phyloP scores from a whole-genome alignment of 1,140 invertebrate genomes.

The Euwallacea similis region DNA sequence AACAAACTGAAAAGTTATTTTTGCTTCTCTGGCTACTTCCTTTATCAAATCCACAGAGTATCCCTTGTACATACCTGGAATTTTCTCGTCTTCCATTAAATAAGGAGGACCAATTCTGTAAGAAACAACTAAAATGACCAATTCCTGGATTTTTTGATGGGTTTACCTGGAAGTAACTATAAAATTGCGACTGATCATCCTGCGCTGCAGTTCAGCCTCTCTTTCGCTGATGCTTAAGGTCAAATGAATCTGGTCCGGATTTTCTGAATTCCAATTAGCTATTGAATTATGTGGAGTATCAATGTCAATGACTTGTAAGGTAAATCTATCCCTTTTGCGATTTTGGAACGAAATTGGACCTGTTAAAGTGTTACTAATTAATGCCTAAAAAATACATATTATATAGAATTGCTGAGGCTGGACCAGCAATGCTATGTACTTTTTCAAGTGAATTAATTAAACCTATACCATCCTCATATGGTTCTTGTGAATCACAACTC shows the following conservation, averaged over 20 bases:
- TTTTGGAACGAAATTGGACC: constrained; percentile 35
- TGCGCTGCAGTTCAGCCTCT: constrained; percentile 38
- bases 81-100: constrained; percentile 77
- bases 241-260: constrained; percentile 35
- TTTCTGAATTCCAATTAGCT: constrained; percentile 41
- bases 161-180: constrained; percentile 50
- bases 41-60: constrained; percentile 81
- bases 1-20: constrained; percentile 77
- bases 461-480: constrained; percentile 16
- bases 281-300: constrained; percentile 33
- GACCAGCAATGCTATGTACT: not conserved
- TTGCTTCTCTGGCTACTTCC: constrained; percentile 69
- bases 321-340: constrained; percentile 43
- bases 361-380: constrained; percentile 33
- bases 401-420: not conserved
- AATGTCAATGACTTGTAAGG: constrained; percentile 41
- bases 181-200: constrained; percentile 40
- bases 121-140: not conserved
- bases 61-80: constrained; percentile 70
- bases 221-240: constrained; percentile 40
- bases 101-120: constrained; percentile 62
- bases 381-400: constrained; percentile 1
- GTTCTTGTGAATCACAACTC: not conserved
- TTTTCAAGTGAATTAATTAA: constrained; percentile 13
- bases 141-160: not conserved